phyloP scores from a whole-genome alignment of 2,113 vertebrate genomes.

The Craseonycteris thonglongyai region DNA sequence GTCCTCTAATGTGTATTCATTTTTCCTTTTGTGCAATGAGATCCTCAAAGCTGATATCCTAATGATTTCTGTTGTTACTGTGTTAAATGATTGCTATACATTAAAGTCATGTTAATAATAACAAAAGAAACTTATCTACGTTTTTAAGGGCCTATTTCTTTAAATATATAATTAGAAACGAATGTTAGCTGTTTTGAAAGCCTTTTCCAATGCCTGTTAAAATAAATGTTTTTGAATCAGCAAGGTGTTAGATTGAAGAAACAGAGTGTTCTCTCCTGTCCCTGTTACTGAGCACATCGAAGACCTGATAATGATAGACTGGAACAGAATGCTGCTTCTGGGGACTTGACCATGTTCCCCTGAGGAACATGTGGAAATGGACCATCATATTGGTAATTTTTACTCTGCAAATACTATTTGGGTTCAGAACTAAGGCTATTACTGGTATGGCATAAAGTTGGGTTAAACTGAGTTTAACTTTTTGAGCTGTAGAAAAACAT shows the following conservation, averaged over 20 bases:
- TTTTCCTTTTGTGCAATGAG: constrained; percentile 30
- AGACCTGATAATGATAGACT: not conserved
- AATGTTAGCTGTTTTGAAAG: constrained; percentile 53
- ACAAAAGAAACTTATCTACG: constrained; percentile 37
- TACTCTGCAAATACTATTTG: not conserved
- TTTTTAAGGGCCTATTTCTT: constrained; percentile 26
- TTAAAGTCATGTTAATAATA: constrained; percentile 40
- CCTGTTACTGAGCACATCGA: not conserved
- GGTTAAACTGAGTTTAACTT: constrained; percentile 45
- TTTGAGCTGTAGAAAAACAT: constrained; percentile 59
- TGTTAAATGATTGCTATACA: constrained; percentile 36
- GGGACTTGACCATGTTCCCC: not conserved
- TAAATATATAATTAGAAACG: constrained; percentile 34
- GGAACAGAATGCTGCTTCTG: not conserved
- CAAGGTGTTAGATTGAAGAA: constrained; percentile 54
- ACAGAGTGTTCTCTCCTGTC: constrained; percentile 30
- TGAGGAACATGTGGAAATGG: not conserved
- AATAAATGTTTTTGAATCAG: constrained; percentile 55
- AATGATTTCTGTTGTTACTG: constrained; percentile 42
- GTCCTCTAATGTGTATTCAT: not conserved
- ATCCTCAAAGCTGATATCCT: not conserved
- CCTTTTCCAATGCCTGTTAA: constrained; percentile 49
- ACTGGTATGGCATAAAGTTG: not conserved
- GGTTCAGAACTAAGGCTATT: constrained; percentile 4
- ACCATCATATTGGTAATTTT: not conserved